Percentiles rank a stretch among this genome's conserved stretches.
phyloP scores from a whole-genome alignment of 2,113 vertebrate species.

The Rhea americana region DNA sequence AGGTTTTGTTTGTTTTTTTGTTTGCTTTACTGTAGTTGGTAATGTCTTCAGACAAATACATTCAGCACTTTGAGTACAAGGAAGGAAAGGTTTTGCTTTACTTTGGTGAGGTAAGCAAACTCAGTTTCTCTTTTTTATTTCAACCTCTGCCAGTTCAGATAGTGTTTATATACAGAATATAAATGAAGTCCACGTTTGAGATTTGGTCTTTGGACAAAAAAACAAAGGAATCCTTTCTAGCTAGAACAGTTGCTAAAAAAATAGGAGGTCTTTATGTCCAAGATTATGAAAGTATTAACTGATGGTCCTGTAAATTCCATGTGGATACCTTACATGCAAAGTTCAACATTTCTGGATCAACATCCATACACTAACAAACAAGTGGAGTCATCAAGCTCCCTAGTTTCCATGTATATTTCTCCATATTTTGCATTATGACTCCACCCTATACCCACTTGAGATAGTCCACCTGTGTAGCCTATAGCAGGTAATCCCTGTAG shows the following conservation, averaged over 20 bases:
- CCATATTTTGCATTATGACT: not conserved
- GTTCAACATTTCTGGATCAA: not conserved
- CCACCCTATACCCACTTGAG: not conserved
- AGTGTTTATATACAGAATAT: not conserved
- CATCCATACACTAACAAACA: not conserved
- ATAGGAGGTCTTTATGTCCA: not conserved
- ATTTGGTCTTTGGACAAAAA: not conserved
- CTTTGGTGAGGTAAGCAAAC: slow-evolving; percentile 68
- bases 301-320: not conserved
- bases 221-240: not conserved
- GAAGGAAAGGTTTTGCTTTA: slow-evolving; percentile 75
- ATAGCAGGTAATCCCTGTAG: not conserved
- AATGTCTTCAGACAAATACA: slow-evolving; percentile 72
- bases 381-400: too few species aligned
- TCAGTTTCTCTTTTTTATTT: not conserved
- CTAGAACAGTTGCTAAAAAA: not conserved
- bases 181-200: not conserved
- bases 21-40: slow-evolving; percentile 44
- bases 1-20: not conserved
- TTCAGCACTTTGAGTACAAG: slow-evolving; percentile 72
- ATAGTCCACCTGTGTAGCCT: not conserved
- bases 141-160: not conserved
- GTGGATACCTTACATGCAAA: not conserved
- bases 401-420: not conserved
- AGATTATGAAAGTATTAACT: not conserved